A percentile compares a stretch with the other conserved stretches of the same genome.
Evolutionary conservation across 92 coral and sea anemone genomes (phyloP).

Genomic region (Isaurus tuberculatus): DNA sequence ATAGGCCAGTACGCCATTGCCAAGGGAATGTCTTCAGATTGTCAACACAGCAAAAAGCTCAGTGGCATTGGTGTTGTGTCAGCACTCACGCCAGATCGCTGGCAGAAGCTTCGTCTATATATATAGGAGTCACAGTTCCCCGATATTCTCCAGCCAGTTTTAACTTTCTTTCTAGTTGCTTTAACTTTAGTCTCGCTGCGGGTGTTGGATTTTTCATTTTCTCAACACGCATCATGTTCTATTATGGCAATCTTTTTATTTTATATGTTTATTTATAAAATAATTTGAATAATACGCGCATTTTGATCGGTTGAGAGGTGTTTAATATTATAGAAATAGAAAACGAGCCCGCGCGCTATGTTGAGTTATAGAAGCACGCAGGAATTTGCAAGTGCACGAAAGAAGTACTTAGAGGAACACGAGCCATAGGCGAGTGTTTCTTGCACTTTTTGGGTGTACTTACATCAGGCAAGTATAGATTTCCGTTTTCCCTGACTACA

Average conservation of each 20-base stretch:
- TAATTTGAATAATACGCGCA: too few relatives aligned
- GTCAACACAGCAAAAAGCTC: constrained; percentile 5
- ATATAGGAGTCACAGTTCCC: neutral
- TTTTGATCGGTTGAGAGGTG: too few relatives aligned
- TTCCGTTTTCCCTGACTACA: too few relatives aligned
- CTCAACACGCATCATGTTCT: neutral
- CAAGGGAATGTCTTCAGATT: constrained; percentile 50
- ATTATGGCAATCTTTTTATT: neutral
- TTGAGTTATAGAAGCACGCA: too few relatives aligned
- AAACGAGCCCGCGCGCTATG: too few relatives aligned
- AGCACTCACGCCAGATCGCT: neutral
- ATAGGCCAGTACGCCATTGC: constrained; percentile 46
- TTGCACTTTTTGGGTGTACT: too few relatives aligned
- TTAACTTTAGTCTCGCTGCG: neutral
- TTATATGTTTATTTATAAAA: neutral
- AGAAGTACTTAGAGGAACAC: too few relatives aligned
- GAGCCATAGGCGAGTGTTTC: too few relatives aligned
- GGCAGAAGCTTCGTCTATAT: constrained; percentile 5
- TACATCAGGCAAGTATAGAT: too few relatives aligned
- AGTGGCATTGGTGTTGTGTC: neutral
- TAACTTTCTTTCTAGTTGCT: neutral
- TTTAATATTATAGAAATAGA: too few relatives aligned
- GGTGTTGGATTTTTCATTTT: neutral
- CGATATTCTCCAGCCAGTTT: neutral
- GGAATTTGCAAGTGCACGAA: too few relatives aligned